Evolutionary conservation across 2,113 vertebrate genomes (phyloP).

Genomic region (Lanius collurio): DNA sequence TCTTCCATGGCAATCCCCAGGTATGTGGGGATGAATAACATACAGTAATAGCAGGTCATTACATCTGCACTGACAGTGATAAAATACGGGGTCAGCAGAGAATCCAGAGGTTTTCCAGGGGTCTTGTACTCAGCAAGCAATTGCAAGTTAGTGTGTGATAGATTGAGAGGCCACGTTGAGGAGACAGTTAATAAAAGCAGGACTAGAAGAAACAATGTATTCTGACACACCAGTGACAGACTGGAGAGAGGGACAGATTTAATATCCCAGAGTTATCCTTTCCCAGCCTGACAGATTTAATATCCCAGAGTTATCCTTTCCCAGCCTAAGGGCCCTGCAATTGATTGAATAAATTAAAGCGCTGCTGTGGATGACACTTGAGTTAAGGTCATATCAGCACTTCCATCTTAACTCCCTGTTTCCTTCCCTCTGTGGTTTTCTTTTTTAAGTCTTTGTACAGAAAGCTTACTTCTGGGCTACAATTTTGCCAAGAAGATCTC

Average conservation of each 20-base stretch:
- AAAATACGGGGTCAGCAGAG: not conserved
- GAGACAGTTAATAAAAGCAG: constrained; percentile 70
- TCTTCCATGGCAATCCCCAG: not conserved
- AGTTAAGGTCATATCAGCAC: constrained; percentile 52
- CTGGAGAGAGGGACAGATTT: constrained; percentile 70
- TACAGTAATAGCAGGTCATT: not conserved
- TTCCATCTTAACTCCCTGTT: constrained; percentile 9
- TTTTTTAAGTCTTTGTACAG: not conserved
- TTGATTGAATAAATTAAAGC: constrained; percentile 77
- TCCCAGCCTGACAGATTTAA: constrained; percentile 76
- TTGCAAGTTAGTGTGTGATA: constrained; percentile 37
- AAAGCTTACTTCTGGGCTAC: not conserved
- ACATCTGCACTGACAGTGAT: not conserved
- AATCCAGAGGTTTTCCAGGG: constrained; percentile 3
- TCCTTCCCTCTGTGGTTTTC: not conserved
- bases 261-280: constrained; percentile 73
- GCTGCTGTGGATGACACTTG: not conserved
- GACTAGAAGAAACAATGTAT: constrained; percentile 62
- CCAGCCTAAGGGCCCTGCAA: constrained; percentile 66
- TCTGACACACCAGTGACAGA: constrained; percentile 73
- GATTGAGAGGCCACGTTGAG: constrained; percentile 18
- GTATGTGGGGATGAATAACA: not conserved
- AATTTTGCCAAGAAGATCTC: not conserved
- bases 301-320: constrained; percentile 71
- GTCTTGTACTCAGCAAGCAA: not conserved